These are phyloP conservation scores for Coelopa pilipes DNA, from an alignment of 2,888 invertebrate genomes.

Conservation along the genomic window DNA sequence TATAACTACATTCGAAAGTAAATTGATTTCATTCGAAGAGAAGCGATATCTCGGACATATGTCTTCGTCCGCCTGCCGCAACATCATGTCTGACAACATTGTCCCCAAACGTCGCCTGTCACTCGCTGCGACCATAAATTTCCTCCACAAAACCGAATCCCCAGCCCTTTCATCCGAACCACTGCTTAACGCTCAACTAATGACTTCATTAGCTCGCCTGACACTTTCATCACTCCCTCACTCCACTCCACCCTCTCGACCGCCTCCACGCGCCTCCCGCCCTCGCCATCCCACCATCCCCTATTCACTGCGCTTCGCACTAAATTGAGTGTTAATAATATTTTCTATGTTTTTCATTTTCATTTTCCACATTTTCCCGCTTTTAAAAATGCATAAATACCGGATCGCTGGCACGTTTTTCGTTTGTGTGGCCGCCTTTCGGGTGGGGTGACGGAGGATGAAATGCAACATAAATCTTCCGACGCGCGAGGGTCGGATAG, in stretches of 20 bases:
- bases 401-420: constrained; percentile 21
- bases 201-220: constrained; percentile 31
- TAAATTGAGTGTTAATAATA: constrained; percentile 32
- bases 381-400: constrained; percentile 33
- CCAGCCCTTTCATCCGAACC: background rate
- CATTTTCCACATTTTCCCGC: constrained; percentile 12
- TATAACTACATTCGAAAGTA: background rate
- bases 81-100: background rate
- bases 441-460: background rate
- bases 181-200: constrained; percentile 24
- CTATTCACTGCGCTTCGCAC: background rate
- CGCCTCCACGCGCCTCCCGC: no score
- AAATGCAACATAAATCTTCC: constrained; percentile 21
- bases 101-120: no score
- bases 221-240: constrained; percentile 9
- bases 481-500: background rate
- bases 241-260: no score
- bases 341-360: constrained; percentile 14
- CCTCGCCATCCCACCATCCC: background rate
- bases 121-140: constrained; percentile 15
- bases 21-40: background rate
- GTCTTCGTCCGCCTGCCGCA: background rate
- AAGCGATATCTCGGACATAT: background rate
- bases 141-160: constrained; percentile 6
- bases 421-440: background rate